Conservation (phyloP, 2,888 invertebrate species). For the Trypoxylon attenuatum region DNA sequence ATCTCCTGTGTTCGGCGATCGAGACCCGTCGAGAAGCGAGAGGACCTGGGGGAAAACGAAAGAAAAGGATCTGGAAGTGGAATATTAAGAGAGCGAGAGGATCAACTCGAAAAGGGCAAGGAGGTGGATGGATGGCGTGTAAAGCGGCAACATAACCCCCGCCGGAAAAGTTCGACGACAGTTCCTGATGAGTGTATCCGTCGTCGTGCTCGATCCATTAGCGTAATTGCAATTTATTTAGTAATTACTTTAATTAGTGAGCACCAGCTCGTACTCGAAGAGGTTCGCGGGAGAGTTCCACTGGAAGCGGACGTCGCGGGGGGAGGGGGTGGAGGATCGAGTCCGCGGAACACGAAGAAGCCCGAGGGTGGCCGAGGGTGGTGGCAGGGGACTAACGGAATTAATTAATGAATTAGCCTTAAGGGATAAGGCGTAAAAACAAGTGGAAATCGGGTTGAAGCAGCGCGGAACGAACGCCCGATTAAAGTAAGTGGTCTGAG, state of each 20-base stretch:
- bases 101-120: background rate
- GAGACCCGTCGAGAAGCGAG: no score
- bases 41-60: no score
- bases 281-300: constrained; percentile 62
- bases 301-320: no score
- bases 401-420: constrained; percentile 74
- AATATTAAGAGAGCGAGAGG: background rate
- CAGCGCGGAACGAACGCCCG: constrained; percentile 60
- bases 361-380: constrained; percentile 40
- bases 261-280: constrained; percentile 62
- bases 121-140: constrained; percentile 22
- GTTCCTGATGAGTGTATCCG: constrained; percentile 59
- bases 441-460: constrained; percentile 68
- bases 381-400: constrained; percentile 69
- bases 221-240: constrained; percentile 74
- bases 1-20: no score
- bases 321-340: constrained; percentile 13
- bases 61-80: no score
- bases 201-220: constrained; percentile 68
- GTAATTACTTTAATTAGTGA: constrained; percentile 74
- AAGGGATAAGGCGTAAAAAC: constrained; percentile 72
- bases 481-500: constrained; percentile 73
- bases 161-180: constrained; percentile 62
- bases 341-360: constrained; percentile 29
- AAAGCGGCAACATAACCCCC: constrained; percentile 56